phyloP scores from a whole-genome alignment of 2,888 invertebrate genomes.

The Salticus scenicus region DNA sequence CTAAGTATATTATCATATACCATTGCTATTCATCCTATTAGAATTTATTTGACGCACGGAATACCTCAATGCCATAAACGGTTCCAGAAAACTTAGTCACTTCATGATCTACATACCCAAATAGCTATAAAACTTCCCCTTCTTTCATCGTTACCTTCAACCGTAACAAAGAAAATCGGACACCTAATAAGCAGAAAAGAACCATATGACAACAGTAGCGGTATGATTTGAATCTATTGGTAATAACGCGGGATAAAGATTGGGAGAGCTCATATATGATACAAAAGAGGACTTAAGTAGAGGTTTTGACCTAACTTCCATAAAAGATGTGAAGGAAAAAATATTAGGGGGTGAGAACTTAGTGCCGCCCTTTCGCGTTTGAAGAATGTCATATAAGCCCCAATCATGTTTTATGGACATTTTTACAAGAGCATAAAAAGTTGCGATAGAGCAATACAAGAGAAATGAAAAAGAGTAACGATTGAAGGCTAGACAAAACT shows the following conservation, averaged over 20 bases:
- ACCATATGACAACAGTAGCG: not conserved
- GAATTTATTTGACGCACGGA: not conserved
- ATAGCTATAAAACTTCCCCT: not conserved
- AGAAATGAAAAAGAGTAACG: too few relatives aligned
- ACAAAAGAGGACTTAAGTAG: not conserved
- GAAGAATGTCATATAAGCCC: not conserved
- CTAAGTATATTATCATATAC: not conserved
- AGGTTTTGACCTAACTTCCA: not conserved
- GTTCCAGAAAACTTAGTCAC: not conserved
- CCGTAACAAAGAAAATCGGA: not conserved
- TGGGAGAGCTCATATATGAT: not conserved
- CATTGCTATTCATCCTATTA: not conserved
- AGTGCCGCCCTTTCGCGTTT: not conserved
- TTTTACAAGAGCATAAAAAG: not conserved
- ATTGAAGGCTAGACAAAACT: too few relatives aligned
- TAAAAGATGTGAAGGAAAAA: not conserved
- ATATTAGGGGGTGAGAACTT: not conserved
- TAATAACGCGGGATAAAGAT: not conserved
- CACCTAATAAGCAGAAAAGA: not conserved
- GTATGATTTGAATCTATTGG: not conserved
- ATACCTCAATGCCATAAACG: not conserved
- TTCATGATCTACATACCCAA: conserved; percentile 17
- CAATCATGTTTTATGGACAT: not conserved
- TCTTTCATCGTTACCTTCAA: conserved; percentile 1
- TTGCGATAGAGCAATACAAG: too few relatives aligned